Base-by-base conservation (phyloP, 2,113 vertebrate genomes). In the Theropithecus gelada region DNA sequence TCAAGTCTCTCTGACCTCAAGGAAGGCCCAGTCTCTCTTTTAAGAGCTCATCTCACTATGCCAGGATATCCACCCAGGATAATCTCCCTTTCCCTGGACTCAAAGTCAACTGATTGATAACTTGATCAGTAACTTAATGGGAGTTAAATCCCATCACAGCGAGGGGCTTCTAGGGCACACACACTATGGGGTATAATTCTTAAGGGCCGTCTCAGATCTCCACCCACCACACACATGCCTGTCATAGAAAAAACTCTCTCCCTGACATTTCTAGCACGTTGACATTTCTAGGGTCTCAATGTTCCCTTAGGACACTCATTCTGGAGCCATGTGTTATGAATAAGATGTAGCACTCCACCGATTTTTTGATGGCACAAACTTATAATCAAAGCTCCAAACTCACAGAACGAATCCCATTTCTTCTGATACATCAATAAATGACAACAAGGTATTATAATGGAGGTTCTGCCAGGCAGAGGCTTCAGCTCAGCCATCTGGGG, bases 401-500 rank as follows among this genome's bases (percentile, higher is more conserved):
- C 90, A 66, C 0, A 64, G 6, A 43, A 59, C 10, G 13, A 87
- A 66, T 6, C 27, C 12, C 20, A 9, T 1, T 12, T 13, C 87
- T 55, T 32, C 43, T 22, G 6, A 78, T 27, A 66, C n/a, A 40
- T 5, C 25, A 5, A 4, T 0, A 70, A 5, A 13, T 25, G 30
- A 2, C 0, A 7, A 38, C 8, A 11, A 75, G 55, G 35, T 9
- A 14, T 30, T 1, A 5, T 9, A n/a, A 55, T 22, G n/a, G 81
- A 76, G 35, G 13, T 8, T 40, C 61, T 2, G 12, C 11, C 12
- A 61, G 40, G 40, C 55, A 18, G 25, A 59, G 38, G 14, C 27
- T 80, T 30, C 0, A 0, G 90, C 40, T 57, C 50, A 6, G 12
- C 66, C 45, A 35, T 1, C 20, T 0, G 0, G 9, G 5, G 5